phyloP scores from a whole-genome alignment of 2,888 invertebrate genomes.

The Dryococelus australis region DNA sequence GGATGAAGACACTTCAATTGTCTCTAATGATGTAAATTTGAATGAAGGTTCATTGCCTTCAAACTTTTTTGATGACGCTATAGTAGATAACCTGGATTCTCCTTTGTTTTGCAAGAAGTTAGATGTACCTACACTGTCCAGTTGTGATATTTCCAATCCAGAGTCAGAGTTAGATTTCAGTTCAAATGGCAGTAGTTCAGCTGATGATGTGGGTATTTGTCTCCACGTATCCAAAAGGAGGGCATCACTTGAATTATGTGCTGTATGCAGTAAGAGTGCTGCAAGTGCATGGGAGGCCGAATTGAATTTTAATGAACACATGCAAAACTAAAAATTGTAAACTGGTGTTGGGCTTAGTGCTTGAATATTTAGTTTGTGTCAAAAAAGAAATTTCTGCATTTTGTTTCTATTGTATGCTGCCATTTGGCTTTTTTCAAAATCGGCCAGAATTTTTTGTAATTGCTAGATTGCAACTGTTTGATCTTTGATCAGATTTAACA shows the following conservation, averaged over 20 bases:
- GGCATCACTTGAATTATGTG: background rate
- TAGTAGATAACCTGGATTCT: background rate
- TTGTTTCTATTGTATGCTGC: no score
- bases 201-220: background rate
- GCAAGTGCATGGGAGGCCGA: background rate
- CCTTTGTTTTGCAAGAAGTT: background rate
- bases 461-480: no score
- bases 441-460: no score
- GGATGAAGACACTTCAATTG: background rate
- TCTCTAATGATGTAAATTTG: background rate
- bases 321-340: no score
- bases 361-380: no score
- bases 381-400: no score
- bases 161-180: background rate
- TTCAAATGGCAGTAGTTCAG: background rate
- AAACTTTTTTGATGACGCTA: background rate
- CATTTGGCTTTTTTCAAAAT: no score
- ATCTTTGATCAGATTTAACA: no score
- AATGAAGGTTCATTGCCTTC: background rate
- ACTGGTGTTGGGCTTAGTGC: no score
- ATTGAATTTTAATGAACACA: background rate
- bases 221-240: constrained; percentile 1
- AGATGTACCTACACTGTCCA: background rate
- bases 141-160: background rate
- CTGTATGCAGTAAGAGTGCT: background rate